Percentiles rank a stretch among this genome's conserved stretches.
These are phyloP conservation scores for Platysteira castanea DNA, from an alignment of 2,113 vertebrate species.

Conservation along the genomic window DNA sequence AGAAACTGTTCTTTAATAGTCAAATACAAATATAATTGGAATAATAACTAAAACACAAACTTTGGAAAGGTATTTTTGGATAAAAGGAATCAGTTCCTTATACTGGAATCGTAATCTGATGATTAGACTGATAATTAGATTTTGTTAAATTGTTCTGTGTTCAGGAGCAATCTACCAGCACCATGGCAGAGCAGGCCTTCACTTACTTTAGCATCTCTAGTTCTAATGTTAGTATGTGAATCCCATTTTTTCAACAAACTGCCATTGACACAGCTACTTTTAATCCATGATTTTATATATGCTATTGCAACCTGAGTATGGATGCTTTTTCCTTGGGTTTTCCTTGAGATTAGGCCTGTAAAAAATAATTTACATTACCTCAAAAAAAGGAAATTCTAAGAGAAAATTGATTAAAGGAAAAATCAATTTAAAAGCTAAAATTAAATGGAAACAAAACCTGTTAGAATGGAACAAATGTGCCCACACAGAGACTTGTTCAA, in stretches of 20 bases:
- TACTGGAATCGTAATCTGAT: not conserved
- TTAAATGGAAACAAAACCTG: constrained; percentile 10
- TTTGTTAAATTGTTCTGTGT: not conserved
- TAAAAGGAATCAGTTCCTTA: not conserved
- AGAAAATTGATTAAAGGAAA: not conserved
- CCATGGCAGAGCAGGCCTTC: not conserved
- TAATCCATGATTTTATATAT: not conserved
- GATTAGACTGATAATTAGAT: not conserved
- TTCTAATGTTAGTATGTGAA: not conserved
- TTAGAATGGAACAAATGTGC: constrained; percentile 7
- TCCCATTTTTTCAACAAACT: not conserved
- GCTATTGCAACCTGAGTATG: not conserved
- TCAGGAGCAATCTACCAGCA: not conserved
- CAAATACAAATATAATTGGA: not conserved
- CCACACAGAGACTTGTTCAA: not conserved
- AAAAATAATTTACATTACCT: not conserved
- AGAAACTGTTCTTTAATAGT: not conserved
- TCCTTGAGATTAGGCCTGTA: not conserved
- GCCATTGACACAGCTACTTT: not conserved
- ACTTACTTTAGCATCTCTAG: not conserved
- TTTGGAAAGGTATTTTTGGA: not conserved
- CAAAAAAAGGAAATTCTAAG: not conserved
- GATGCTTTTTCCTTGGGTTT: not conserved
- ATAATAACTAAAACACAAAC: not conserved
- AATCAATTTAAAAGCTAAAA: not conserved